Evolutionary conservation across 2,888 invertebrate genomes (phyloP), one percentile per base, ranked within the genome.

Genomic region (Zygothrica quintamaculata): DNA sequence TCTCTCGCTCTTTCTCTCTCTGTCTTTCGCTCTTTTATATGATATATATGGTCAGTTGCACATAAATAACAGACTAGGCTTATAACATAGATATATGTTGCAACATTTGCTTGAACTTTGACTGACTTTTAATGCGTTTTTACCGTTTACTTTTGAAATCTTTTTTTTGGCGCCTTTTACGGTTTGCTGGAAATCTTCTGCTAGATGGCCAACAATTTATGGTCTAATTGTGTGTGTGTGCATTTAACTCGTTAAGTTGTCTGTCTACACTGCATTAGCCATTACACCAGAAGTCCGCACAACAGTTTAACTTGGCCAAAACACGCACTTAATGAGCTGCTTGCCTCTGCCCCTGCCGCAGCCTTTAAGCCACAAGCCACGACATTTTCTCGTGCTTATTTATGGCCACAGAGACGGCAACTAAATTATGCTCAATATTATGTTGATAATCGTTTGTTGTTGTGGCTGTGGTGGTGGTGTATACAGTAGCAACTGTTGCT

Each of bases 271-370:
- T 33, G 13, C 39, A 26, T 34, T 31, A 25, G 31, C 64, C 26
- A 31, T 44, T 48, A 34, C 55, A 62, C 18, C 39, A 39, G 2
- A 2, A 39, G 25, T 1, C n/a, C 3, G n/a, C 3, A 9, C 18
- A 34, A 18, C 46, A 34, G 18, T 33, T 39, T 55, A 53, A 25
- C 16, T 33, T 29, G 44, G 56, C 48, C 52, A 34, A 42, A 61
- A 51, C 56, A 69, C 79, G 82, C 78, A 75, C 55, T 50, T 82
- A 78, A 78, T 78, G 82, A 78, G 64, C 71, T 62, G 13, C 56
- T 8, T 40, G n/a, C n/a, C n/a, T n/a, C n/a, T n/a, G n/a, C n/a
- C n/a, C n/a, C n/a, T n/a, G n/a, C n/a, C n/a, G n/a, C n/a, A n/a
- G n/a, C n/a, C n/a, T n/a, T n/a, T n/a, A n/a, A n/a, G n/a, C n/a